phyloP scores from a whole-genome alignment of 1,140 invertebrate genomes.

The Lepidurus apus region DNA sequence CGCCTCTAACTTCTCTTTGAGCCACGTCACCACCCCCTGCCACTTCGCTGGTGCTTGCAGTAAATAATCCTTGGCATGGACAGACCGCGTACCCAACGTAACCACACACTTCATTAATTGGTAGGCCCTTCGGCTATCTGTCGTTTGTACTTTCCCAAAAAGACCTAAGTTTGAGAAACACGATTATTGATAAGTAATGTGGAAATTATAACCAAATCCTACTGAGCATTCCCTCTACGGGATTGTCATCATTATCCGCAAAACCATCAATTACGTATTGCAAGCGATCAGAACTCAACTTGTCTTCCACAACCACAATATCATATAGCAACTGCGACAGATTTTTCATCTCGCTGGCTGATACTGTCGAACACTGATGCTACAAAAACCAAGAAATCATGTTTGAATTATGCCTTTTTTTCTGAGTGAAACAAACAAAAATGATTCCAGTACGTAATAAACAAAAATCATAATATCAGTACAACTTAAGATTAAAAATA shows the following conservation, averaged over 20 bases:
- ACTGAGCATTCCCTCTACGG: conserved; percentile 47
- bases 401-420: too few relatives aligned
- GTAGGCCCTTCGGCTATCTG: conserved; percentile 48
- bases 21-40: conserved; percentile 52
- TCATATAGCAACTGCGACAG: conserved; percentile 45
- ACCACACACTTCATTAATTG: conserved; percentile 51
- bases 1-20: conserved; percentile 49
- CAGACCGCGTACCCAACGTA: conserved; percentile 43
- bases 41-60: conserved; percentile 46
- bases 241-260: conserved; percentile 41
- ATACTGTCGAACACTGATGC: conserved; percentile 46
- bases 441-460: neutral
- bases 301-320: conserved; percentile 47
- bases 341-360: conserved; percentile 49
- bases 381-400: conserved; percentile 36
- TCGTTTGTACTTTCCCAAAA: conserved; percentile 41
- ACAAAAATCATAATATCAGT: conserved; percentile 27
- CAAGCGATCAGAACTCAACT: conserved; percentile 44
- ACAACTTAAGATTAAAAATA: neutral
- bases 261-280: conserved; percentile 47
- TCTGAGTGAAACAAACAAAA: neutral
- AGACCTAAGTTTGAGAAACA: neutral
- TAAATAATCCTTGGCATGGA: conserved; percentile 46
- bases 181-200: neutral
- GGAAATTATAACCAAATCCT: conserved; percentile 32